These are phyloP conservation scores for Anabacerthia variegaticeps DNA, from an alignment of 2,797 vertebrate genomes.

Conservation along the genomic window DNA sequence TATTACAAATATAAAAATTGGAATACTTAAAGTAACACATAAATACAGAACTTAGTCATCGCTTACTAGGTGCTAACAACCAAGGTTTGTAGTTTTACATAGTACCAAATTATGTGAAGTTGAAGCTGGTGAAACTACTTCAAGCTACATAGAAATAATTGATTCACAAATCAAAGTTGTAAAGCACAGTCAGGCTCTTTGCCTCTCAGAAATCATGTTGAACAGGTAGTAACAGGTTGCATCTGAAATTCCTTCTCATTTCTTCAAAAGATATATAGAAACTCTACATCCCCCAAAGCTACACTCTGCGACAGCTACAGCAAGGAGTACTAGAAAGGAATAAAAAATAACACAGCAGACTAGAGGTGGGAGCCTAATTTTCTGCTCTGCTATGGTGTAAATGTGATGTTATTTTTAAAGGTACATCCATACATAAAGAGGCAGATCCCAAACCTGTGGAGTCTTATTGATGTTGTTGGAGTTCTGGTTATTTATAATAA, in stretches of 20 bases:
- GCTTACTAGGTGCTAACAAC: background rate
- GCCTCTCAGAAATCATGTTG: background rate
- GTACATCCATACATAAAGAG: background rate
- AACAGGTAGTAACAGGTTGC: background rate
- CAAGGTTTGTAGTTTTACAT: background rate
- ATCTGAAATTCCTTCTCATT: background rate
- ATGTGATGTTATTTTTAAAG: background rate
- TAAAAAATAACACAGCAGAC: background rate
- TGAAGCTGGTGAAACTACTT: background rate
- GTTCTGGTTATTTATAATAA: background rate
- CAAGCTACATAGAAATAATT: background rate
- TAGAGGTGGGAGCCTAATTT: background rate
- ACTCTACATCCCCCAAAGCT: background rate
- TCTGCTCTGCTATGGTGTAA: background rate
- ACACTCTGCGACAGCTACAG: background rate
- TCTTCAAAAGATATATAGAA: constrained; percentile 6
- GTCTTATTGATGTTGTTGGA: background rate
- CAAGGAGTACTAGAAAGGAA: background rate
- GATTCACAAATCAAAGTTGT: constrained; percentile 21
- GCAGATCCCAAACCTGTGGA: background rate
- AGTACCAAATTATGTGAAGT: background rate
- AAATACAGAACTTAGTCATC: background rate
- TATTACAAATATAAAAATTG: background rate
- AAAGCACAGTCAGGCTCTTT: background rate
- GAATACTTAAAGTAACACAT: background rate